Conservation (phyloP, 2,113 vertebrate genomes). For the Stegastes partitus region DNA sequence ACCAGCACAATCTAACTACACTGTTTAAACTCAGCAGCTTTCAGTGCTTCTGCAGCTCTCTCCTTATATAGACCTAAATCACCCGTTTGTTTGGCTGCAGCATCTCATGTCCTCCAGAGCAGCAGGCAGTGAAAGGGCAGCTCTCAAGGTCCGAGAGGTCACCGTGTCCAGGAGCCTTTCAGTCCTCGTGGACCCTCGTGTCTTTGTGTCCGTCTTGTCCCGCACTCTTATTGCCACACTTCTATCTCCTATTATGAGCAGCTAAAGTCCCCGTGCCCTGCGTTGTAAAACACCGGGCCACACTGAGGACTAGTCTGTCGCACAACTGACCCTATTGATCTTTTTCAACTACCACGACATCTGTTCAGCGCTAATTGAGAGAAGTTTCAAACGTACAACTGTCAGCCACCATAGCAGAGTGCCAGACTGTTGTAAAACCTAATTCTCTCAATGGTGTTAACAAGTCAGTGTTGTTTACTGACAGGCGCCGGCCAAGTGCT, state of each 20-base stretch:
- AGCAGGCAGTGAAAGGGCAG: slow-evolving; percentile 53
- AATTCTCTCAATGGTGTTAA: slow-evolving; percentile 58
- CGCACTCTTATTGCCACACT: slow-evolving; percentile 43
- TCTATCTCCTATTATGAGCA: slow-evolving; percentile 31
- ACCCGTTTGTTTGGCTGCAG: slow-evolving; percentile 43
- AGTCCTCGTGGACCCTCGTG: slow-evolving; percentile 33
- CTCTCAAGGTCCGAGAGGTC: slow-evolving; percentile 50
- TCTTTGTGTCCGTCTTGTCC: slow-evolving; percentile 61
- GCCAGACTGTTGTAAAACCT: slow-evolving; percentile 62
- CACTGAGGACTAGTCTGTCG: slow-evolving; percentile 59
- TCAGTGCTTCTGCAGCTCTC: slow-evolving; percentile 35
- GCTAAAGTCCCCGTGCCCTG: slow-evolving; percentile 30
- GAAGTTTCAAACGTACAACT: slow-evolving; percentile 59
- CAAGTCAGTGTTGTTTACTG: slow-evolving; percentile 55
- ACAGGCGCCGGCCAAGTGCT: not conserved
- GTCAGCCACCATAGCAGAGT: slow-evolving; percentile 36
- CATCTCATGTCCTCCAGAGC: slow-evolving; percentile 38
- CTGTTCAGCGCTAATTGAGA: slow-evolving; percentile 74
- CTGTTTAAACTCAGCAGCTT: slow-evolving; percentile 65
- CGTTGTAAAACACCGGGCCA: slow-evolving; percentile 60
- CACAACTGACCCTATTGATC: slow-evolving; percentile 77
- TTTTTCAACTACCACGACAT: slow-evolving; percentile 67
- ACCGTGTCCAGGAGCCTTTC: slow-evolving; percentile 44
- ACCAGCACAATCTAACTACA: slow-evolving; percentile 48
- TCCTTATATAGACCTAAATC: slow-evolving; percentile 76